phyloP scores from a whole-genome alignment of 92 coral and sea anemone genomes.

The Porites divaricata region DNA sequence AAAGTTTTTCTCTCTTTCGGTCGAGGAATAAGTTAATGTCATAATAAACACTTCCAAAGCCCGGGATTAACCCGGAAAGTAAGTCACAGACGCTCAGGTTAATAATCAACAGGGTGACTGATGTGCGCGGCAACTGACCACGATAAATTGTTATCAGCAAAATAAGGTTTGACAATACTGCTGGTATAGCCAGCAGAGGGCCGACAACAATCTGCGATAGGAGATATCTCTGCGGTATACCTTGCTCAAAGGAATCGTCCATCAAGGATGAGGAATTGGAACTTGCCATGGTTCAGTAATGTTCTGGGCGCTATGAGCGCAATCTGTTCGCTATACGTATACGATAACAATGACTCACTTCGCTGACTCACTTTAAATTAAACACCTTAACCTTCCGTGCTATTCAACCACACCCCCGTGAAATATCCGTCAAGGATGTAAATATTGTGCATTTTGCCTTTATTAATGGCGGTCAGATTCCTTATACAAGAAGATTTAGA shows the following conservation, averaged over 20 bases:
- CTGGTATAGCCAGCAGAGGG: conserved; percentile 18
- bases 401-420: too few relatives aligned
- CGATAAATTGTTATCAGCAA: conserved; percentile 19
- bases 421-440: too few relatives aligned
- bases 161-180: conserved; percentile 17
- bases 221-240: conserved; percentile 5
- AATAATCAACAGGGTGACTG: conserved; percentile 10
- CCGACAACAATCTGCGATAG: conserved; percentile 14
- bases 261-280: not conserved
- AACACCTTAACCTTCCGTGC: too few relatives aligned
- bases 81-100: conserved; percentile 32
- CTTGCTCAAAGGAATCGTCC: not conserved
- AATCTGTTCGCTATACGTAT: not conserved
- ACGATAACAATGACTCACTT: not conserved
- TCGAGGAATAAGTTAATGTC: not conserved
- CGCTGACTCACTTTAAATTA: not conserved
- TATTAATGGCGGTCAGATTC: too few relatives aligned
- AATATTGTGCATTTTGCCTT: too few relatives aligned
- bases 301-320: not conserved
- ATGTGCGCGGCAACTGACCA: not conserved
- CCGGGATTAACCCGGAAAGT: conserved; percentile 12
- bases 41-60: conserved; percentile 9
- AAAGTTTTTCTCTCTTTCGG: not conserved
- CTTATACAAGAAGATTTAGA: too few relatives aligned
- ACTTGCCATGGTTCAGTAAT: not conserved